phyloP scores from a whole-genome alignment of 2,797 vertebrate species.

The Bryconaethiops microstoma region DNA sequence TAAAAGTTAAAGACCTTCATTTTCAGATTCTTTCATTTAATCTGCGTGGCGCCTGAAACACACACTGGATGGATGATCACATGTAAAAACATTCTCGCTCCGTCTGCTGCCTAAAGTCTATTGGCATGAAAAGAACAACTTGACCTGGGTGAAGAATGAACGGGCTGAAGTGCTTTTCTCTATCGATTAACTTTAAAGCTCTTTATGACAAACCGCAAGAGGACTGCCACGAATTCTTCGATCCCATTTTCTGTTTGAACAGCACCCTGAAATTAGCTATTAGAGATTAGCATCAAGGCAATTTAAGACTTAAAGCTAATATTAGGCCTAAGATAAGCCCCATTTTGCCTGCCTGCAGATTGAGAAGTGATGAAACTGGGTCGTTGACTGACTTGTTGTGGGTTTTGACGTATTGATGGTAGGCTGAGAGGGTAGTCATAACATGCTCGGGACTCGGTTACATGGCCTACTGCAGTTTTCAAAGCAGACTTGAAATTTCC shows the following conservation, averaged over 20 bases:
- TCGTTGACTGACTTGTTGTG: constrained; percentile 49
- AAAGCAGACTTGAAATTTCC: constrained; percentile 52
- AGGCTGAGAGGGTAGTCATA: constrained; percentile 47
- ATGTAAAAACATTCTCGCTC: constrained; percentile 87
- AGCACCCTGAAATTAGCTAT: constrained; percentile 19
- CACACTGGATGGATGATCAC: constrained; percentile 86
- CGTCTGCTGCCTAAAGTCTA: constrained; percentile 80
- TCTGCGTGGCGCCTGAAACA: constrained; percentile 91
- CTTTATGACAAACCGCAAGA: constrained; percentile 73
- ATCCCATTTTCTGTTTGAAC: background rate
- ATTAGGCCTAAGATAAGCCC: constrained; percentile 32
- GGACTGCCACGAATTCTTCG: constrained; percentile 2
- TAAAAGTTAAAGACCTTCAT: constrained; percentile 92
- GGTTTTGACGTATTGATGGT: constrained; percentile 45
- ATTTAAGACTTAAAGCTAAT: constrained; percentile 36
- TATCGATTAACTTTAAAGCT: constrained; percentile 67
- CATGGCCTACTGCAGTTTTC: constrained; percentile 36
- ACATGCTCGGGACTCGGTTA: constrained; percentile 42
- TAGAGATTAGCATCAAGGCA: constrained; percentile 29
- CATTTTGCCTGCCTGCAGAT: constrained; percentile 28
- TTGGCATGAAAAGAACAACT: constrained; percentile 75
- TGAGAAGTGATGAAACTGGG: constrained; percentile 42
- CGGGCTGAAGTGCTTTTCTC: constrained; percentile 81
- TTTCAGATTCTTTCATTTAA: constrained; percentile 93
- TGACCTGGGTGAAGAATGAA: constrained; percentile 86